Conservation (phyloP, 1,140 invertebrate genomes). For the Stenopsyche tienmushanensis region DNA sequence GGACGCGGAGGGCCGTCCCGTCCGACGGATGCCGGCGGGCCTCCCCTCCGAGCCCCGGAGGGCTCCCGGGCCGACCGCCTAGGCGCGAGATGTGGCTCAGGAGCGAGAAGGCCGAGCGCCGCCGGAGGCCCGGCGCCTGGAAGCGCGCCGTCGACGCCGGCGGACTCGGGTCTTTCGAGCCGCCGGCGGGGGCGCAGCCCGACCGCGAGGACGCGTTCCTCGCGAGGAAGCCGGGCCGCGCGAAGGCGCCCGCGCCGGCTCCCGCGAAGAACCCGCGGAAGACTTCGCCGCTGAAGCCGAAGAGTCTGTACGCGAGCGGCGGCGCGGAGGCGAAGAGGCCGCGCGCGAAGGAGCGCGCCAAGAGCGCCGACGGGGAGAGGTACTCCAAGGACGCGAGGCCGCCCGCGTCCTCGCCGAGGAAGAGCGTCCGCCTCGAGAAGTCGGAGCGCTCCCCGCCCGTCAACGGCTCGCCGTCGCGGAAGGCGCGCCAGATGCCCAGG, state of each 20-base stretch:
- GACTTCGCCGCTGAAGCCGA: conserved; percentile 24
- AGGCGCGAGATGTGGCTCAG: conserved; percentile 40
- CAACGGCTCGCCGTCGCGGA: conserved; percentile 54
- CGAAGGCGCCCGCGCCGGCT: too few relatives aligned
- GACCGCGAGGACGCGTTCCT: too few relatives aligned
- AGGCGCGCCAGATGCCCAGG: conserved; percentile 51
- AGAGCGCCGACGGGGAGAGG: not conserved
- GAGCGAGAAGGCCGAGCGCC: conserved; percentile 37
- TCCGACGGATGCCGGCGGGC: not conserved
- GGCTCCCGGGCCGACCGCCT: too few relatives aligned
- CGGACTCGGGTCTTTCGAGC: too few relatives aligned
- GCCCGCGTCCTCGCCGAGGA: conserved; percentile 51
- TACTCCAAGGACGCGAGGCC: not conserved
- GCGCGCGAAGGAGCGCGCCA: not conserved
- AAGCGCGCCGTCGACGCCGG: conserved; percentile 38
- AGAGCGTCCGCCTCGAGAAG: conserved; percentile 53
- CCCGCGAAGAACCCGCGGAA: conserved; percentile 23
- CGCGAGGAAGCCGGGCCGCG: too few relatives aligned
- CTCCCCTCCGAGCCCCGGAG: not conserved
- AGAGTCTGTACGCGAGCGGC: too few relatives aligned
- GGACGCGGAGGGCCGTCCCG: not conserved
- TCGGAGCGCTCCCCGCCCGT: conserved; percentile 51
- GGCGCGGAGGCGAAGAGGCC: not conserved
- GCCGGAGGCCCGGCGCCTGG: conserved; percentile 16
- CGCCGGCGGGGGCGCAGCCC: too few relatives aligned